A percentile compares a stretch with the other conserved stretches of the same genome.
Conservation (phyloP, 2,797 vertebrate species). For the Poecile montanus region DNA sequence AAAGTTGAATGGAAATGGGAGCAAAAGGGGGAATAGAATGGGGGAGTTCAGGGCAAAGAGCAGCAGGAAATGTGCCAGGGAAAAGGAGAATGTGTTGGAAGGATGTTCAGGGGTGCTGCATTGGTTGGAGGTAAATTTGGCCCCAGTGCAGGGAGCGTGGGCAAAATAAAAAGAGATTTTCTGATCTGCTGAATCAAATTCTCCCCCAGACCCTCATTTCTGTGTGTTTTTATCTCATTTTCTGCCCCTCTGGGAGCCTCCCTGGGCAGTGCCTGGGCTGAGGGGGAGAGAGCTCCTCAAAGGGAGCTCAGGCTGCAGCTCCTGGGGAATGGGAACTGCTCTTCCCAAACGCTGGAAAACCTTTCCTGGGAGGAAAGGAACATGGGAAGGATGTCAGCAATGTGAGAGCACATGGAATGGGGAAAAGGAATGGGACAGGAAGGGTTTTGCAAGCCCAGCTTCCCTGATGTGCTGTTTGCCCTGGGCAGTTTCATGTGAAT, state of each 20-base stretch:
- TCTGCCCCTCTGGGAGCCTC: neutral
- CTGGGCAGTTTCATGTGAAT: neutral
- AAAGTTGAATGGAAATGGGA: neutral
- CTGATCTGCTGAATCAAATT: neutral
- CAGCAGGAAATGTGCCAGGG: neutral
- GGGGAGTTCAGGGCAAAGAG: neutral
- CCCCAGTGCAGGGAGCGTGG: too few species aligned
- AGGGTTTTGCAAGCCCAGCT: neutral
- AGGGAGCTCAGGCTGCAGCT: neutral
- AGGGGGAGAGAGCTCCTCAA: neutral
- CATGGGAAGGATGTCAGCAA: accelerated
- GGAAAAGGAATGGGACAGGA: neutral
- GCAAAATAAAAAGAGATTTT: neutral
- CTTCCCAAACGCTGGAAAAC: neutral
- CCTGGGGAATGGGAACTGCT: neutral
- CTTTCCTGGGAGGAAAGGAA: neutral
- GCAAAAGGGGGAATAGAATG: neutral
- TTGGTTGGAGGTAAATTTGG: neutral
- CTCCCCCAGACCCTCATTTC: neutral
- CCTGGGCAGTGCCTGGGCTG: neutral
- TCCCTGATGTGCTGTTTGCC: neutral
- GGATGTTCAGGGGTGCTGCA: neutral
- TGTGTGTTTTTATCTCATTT: neutral
- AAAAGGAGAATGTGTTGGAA: neutral
- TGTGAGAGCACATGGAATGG: neutral